Evolutionary conservation across 2,888 invertebrate genomes (phyloP).

Genomic region (Hypolimnas misippus): DNA sequence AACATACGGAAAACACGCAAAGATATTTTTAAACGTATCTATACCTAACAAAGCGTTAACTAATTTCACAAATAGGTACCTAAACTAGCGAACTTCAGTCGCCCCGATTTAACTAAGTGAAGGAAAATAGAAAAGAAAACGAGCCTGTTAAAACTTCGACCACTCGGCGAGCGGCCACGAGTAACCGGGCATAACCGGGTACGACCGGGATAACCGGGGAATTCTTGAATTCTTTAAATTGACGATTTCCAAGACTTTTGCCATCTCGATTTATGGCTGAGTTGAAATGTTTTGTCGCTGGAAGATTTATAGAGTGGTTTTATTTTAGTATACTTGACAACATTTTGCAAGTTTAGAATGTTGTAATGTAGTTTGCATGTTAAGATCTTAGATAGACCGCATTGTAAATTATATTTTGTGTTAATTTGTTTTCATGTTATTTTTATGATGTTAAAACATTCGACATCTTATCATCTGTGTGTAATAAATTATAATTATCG

Average conservation of each 20-base stretch:
- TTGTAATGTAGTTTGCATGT: too few species aligned
- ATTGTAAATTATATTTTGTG: too few species aligned
- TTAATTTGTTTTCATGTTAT: too few species aligned
- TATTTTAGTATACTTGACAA: not conserved
- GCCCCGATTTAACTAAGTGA: conserved; percentile 16
- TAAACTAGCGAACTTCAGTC: conserved; percentile 1
- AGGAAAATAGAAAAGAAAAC: conserved; percentile 23
- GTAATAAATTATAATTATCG: too few species aligned
- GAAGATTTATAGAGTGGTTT: not conserved
- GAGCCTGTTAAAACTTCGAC: conserved; percentile 28
- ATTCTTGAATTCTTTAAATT: conserved; percentile 37
- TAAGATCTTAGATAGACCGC: too few species aligned
- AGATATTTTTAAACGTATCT: too few species aligned
- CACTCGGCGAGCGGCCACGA: conserved; percentile 11
- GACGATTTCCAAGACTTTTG: conserved; percentile 18
- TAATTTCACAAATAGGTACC: not conserved
- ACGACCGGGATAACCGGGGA: conserved; percentile 23
- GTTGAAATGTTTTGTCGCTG: conserved; percentile 33
- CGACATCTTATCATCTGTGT: too few species aligned
- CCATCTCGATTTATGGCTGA: conserved; percentile 5
- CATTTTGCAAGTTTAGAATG: too few species aligned
- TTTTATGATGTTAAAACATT: too few species aligned
- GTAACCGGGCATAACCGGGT: too few species aligned
- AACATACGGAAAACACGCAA: too few species aligned
- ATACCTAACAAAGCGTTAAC: not conserved